A percentile compares a stretch with the other conserved stretches of the same genome.
These are phyloP conservation scores for Calidris pugnax DNA, from an alignment of 2,113 vertebrate genomes.

Conservation along the genomic window DNA sequence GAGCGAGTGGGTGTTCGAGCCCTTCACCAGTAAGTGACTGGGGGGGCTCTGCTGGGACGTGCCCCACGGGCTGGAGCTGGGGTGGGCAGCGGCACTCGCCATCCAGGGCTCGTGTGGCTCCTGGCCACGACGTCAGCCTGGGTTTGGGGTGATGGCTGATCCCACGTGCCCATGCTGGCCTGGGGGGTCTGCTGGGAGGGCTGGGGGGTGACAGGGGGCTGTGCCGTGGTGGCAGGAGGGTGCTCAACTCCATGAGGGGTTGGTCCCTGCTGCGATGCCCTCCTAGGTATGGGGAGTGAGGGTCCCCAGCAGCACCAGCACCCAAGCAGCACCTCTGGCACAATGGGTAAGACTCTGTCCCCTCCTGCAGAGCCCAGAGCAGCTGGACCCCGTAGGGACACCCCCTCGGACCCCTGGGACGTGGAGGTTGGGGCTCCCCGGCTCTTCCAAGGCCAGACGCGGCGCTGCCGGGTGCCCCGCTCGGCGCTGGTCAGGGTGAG, in stretches of 20 bases:
- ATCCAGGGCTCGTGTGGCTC: background rate
- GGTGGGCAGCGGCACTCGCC: background rate
- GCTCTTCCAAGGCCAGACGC: slow-evolving; percentile 73
- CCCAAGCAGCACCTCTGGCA: background rate
- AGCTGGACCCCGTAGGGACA: slow-evolving; percentile 33
- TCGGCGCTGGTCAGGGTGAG: slow-evolving; percentile 80
- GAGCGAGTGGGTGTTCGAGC: slow-evolving; percentile 81
- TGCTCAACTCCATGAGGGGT: background rate
- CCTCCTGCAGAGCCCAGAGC: slow-evolving; percentile 72
- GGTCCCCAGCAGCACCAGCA: background rate
- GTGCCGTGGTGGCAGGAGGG: too few relatives aligned
- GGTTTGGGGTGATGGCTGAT: background rate
- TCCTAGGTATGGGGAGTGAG: accelerated
- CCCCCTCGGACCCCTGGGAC: slow-evolving; percentile 74
- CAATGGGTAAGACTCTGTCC: accelerated
- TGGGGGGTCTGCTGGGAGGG: background rate
- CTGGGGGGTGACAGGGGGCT: background rate
- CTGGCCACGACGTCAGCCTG: background rate
- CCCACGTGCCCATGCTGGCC: background rate
- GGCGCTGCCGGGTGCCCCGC: slow-evolving; percentile 77
- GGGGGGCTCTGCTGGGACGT: background rate
- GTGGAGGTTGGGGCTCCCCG: slow-evolving; percentile 68
- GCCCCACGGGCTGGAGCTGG: background rate
- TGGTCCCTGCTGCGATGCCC: accelerated
- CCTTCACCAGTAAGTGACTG: slow-evolving; percentile 70